phyloP scores from a whole-genome alignment of 2,113 vertebrate species.

The Rallus limicola region DNA sequence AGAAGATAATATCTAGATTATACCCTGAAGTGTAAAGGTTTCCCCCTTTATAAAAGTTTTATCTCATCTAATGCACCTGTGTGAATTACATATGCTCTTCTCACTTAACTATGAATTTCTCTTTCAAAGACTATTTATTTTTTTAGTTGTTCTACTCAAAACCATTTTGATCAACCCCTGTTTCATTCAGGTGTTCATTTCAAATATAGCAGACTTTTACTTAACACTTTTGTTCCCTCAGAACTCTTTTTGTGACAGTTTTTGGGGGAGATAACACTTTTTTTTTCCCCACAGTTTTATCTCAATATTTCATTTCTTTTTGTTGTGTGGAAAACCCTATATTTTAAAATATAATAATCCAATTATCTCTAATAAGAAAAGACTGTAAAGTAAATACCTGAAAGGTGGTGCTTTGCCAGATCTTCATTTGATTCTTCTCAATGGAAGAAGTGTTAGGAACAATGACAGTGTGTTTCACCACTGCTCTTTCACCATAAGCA shows the following conservation, averaged over 20 bases:
- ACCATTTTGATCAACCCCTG: not conserved
- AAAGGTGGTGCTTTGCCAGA: not conserved
- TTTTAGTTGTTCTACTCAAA: not conserved
- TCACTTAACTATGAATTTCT: not conserved
- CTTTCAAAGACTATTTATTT: not conserved
- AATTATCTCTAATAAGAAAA: not conserved
- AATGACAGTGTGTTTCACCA: not conserved
- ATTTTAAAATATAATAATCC: not conserved
- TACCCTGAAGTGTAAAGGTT: not conserved
- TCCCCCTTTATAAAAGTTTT: not conserved
- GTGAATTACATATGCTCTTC: not conserved
- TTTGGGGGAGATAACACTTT: not conserved
- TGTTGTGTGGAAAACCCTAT: not conserved
- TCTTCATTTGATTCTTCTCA: not conserved
- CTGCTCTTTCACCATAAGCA: not conserved
- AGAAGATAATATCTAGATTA: not conserved
- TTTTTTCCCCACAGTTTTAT: not conserved
- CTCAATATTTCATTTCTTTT: not conserved
- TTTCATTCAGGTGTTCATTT: not conserved
- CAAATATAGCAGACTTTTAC: not conserved
- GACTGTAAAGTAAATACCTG: not conserved
- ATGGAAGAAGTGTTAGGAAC: not conserved
- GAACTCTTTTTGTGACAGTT: not conserved
- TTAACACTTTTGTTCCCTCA: not conserved
- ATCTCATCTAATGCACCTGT: not conserved